A percentile compares a stretch with the other conserved stretches of the same genome.
Conservation (phyloP, 2,113 vertebrate genomes). For the Stomatorhinus ivindoensis region DNA sequence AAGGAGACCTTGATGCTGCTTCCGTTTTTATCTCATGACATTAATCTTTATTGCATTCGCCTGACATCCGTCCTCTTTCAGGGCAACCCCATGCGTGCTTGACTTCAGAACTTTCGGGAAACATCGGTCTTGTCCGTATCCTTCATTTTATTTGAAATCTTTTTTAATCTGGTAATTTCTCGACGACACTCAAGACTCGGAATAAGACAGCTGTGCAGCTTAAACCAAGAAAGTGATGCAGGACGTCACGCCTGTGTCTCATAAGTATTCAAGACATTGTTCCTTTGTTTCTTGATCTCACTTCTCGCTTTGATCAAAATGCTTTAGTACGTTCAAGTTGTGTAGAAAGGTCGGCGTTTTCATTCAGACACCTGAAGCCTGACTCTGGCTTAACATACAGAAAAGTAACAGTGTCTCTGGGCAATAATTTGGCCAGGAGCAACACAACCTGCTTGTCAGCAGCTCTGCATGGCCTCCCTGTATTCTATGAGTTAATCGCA, state of each 20-base stretch:
- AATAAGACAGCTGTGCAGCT: neutral
- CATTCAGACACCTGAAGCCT: neutral
- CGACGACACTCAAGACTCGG: neutral
- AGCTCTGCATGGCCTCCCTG: neutral
- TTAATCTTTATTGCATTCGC: neutral
- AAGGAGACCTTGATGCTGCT: neutral
- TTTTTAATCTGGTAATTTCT: neutral
- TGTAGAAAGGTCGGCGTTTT: neutral
- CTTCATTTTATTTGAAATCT: neutral
- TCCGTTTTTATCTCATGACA: neutral
- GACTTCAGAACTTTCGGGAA: neutral
- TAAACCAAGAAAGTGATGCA: neutral
- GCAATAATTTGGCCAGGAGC: neutral
- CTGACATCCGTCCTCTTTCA: neutral
- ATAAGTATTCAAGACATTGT: neutral
- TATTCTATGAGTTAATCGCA: neutral
- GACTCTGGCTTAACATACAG: neutral
- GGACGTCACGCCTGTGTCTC: neutral
- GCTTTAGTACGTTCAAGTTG: neutral
- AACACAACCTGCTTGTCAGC: neutral
- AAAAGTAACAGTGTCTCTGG: neutral
- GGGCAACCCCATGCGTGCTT: neutral
- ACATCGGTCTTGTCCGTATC: neutral
- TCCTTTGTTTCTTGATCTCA: neutral
- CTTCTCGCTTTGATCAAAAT: neutral